Evolutionary conservation across 2,797 vertebrate genomes (phyloP).

Genomic region (Sebastes cheni): DNA sequence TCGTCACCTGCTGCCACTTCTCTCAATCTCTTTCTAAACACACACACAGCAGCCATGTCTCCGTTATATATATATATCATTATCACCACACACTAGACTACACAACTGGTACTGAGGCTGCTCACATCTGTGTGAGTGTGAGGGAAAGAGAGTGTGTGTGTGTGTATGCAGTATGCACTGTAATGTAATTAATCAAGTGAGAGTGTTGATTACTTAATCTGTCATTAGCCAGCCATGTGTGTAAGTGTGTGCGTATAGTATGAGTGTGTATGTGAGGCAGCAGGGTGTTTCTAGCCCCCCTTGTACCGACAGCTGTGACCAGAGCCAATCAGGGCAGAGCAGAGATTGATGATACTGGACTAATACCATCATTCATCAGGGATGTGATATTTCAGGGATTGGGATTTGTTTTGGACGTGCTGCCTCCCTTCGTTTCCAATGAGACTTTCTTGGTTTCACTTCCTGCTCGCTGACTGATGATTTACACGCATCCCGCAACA

Average conservation of each 20-base stretch:
- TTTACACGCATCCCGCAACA: conserved; percentile 11
- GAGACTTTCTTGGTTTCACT: conserved; percentile 43
- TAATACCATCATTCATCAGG: conserved; percentile 69
- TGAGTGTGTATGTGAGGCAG: conserved; percentile 28
- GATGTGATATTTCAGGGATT: conserved; percentile 60
- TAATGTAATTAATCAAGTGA: conserved; percentile 70
- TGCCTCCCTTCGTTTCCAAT: conserved; percentile 49
- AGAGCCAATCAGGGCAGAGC: conserved; percentile 66
- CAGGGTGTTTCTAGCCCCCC: conserved; percentile 54
- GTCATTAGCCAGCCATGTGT: conserved; percentile 66
- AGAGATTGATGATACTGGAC: conserved; percentile 75
- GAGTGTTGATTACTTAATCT: conserved; percentile 73
- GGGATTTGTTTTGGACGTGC: conserved; percentile 54
- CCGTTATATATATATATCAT: conserved; percentile 27
- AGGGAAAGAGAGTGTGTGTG: neutral
- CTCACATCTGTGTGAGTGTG: conserved; percentile 42
- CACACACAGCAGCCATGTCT: conserved; percentile 17
- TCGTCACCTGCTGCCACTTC: conserved; percentile 41
- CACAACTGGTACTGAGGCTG: conserved; percentile 52
- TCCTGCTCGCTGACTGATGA: conserved; percentile 35
- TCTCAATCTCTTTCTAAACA: neutral
- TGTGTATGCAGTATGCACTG: conserved; percentile 20
- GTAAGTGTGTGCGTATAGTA: conserved; percentile 22
- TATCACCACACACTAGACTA: conserved; percentile 35
- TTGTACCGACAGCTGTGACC: conserved; percentile 76